Base-by-base conservation (phyloP, 2,888 invertebrate genomes). In the Andrena bicolor region DNA sequence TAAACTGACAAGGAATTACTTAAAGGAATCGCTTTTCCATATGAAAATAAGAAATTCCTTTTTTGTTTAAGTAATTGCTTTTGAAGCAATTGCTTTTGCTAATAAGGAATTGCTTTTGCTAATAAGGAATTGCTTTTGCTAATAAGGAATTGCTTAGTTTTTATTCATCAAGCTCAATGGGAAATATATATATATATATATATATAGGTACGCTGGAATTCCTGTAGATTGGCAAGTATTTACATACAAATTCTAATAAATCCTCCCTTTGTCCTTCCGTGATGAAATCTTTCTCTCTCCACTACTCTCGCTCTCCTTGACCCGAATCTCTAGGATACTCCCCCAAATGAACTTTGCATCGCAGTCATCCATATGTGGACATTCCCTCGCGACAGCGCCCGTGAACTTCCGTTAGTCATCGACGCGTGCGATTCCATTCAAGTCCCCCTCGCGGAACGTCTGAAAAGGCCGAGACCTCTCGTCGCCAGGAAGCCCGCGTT, bases 341-440 rank as follows among this genome's bases (percentile, higher is more conserved):
- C 56, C 23, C 23, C 56, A 20, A 8, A 23, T 23, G 23, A 56
- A 10, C 23, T 23, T 56, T 23, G 10, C 56, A 23, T 10, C 23
- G 23, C 13, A 20, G 20, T 23, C 23, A 10, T 26, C 53, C 51
- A 32, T 66, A 30, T 5, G 51, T 16, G n/a, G 16, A 53, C 32
- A 51, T 32, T 23, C 30, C 32, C 53, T 5, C 8, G 8, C 16
- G 32, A 30, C 20, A 51, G 51, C 32, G 20, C 7, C 13, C 32
- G 53, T 30, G 68, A 56, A 35, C 32, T 68, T 68, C 20, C 68
- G 35, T 30, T 35, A 16, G 53, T 23, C 4, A 32, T 26, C 32
- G 51, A 53, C 32, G 30, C 49, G 26, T 68, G 20, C 32, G 20
- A 53, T 68, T 53, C 66, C 41, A 69, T 56, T n/a, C 35, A 58